Evolutionary conservation across 2,113 vertebrate genomes (phyloP).

Genomic region (Cervus canadensis): DNA sequence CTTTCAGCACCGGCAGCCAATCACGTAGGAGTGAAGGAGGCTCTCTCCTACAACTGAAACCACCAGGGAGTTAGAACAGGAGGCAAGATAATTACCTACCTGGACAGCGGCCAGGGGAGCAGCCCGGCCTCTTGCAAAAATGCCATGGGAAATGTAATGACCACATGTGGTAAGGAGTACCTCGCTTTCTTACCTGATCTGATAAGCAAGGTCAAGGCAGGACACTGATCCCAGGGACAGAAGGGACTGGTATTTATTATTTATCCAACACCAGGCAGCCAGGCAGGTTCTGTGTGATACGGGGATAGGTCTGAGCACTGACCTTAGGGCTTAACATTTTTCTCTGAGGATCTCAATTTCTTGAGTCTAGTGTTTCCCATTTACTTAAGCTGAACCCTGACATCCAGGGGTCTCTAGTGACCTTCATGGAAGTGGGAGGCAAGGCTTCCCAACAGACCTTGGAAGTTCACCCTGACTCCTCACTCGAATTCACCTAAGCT

Average conservation of each 20-base stretch:
- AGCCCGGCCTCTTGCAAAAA: slow-evolving; percentile 67
- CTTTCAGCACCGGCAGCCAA: slow-evolving; percentile 60
- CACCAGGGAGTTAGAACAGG: slow-evolving; percentile 72
- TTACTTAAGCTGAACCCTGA: background rate
- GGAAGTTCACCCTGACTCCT: background rate
- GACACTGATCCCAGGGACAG: slow-evolving; percentile 54
- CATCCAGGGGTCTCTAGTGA: background rate
- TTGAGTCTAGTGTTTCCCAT: background rate
- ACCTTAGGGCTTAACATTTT: background rate
- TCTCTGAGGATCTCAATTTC: background rate
- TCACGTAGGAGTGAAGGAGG: slow-evolving; percentile 58
- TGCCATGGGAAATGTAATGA: slow-evolving; percentile 74
- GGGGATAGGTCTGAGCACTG: background rate
- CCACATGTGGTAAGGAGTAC: slow-evolving; percentile 65
- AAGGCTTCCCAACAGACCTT: background rate
- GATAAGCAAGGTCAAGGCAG: slow-evolving; percentile 74
- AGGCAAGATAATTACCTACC: slow-evolving; percentile 78
- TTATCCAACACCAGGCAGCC: slow-evolving; percentile 7
- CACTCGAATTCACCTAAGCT: background rate
- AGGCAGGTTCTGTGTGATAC: background rate
- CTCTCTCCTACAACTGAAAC: slow-evolving; percentile 68
- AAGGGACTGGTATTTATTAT: slow-evolving; percentile 59
- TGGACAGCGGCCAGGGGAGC: slow-evolving; percentile 66
- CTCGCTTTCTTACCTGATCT: slow-evolving; percentile 57
- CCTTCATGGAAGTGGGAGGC: background rate